Percentiles rank a stretch among this genome's conserved stretches.
Conservation (phyloP, 2,888 invertebrate genomes). For the Cylloceria caligata region DNA sequence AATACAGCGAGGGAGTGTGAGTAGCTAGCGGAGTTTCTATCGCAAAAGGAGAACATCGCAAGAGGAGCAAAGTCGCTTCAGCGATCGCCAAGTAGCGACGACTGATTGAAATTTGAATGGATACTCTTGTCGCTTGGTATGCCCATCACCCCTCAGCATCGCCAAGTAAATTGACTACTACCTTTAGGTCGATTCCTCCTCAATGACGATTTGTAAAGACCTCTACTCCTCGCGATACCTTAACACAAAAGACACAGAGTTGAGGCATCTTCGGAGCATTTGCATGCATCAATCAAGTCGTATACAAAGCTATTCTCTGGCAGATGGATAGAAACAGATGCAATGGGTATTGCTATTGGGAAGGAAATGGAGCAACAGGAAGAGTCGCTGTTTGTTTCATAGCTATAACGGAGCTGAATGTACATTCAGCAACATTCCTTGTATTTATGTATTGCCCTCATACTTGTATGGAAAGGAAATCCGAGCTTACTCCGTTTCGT, state of each 20-base stretch:
- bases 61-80: background rate
- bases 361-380: constrained; percentile 4
- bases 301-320: background rate
- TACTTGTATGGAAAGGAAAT: background rate
- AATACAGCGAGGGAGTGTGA: background rate
- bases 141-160: background rate
- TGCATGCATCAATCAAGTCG: background rate
- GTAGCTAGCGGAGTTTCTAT: constrained; percentile 12
- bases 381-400: background rate
- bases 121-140: background rate
- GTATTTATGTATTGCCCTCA: background rate
- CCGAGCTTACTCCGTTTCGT: constrained; percentile 9
- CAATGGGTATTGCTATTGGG: background rate
- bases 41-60: background rate
- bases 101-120: constrained; percentile 48
- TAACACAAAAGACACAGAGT: background rate
- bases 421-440: background rate
- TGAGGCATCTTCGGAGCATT: background rate
- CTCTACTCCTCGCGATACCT: background rate
- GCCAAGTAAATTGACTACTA: background rate
- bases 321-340: background rate
- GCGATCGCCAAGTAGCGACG: constrained; percentile 47
- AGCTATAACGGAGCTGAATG: constrained; percentile 6
- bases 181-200: background rate
- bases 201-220: background rate